Conservation (phyloP, 1,140 invertebrate genomes). For the Trichoplusia ni region DNA sequence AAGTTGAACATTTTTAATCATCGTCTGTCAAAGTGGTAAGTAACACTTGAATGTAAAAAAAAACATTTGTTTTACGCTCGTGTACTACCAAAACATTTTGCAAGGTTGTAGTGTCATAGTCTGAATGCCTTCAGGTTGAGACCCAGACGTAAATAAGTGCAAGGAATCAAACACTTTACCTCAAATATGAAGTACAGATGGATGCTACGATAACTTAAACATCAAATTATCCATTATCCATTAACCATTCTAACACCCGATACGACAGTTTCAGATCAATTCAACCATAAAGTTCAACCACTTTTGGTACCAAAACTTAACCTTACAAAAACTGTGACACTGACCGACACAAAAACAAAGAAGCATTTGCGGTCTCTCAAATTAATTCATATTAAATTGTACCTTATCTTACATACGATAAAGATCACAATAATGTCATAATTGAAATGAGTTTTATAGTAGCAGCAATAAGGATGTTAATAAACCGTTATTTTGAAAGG, state of each 20-base stretch:
- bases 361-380: background rate
- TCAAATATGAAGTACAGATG: background rate
- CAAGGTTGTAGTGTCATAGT: no score
- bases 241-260: constrained; percentile 22
- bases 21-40: no score
- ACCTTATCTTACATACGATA: constrained; percentile 31
- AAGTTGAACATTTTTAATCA: no score
- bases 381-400: constrained; percentile 4
- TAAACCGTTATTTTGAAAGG: background rate
- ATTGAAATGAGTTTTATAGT: constrained; percentile 33
- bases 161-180: no score
- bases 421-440: background rate
- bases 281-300: constrained; percentile 67
- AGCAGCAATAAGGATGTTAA: constrained; percentile 27
- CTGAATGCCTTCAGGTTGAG: no score
- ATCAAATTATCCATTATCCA: constrained; percentile 9
- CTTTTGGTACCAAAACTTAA: constrained; percentile 52
- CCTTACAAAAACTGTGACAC: constrained; percentile 56
- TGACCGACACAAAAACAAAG: constrained; percentile 35
- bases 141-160: no score
- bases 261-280: constrained; percentile 40
- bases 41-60: no score
- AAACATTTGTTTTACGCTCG: no score
- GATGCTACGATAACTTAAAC: background rate
- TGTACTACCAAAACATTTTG: no score